A percentile compares a stretch with the other conserved stretches of the same genome.
Conservation (phyloP, 2,113 vertebrate genomes). For the Leptobrachium leishanense region DNA sequence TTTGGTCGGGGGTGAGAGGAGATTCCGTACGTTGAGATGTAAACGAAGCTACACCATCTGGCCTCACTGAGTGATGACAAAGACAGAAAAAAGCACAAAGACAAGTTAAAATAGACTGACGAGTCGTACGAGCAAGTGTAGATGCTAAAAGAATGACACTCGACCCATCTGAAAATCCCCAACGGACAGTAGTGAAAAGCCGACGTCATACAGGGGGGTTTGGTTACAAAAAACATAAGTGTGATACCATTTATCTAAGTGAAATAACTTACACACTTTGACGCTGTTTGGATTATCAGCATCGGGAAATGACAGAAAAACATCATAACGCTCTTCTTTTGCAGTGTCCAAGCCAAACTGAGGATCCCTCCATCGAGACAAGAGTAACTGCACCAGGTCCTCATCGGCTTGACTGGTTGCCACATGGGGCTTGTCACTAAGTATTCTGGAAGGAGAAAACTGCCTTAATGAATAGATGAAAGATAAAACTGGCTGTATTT, state of each 20-base stretch:
- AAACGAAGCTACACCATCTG: conserved; percentile 43
- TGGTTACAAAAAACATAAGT: background rate
- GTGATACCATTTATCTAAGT: background rate
- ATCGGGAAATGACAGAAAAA: conserved; percentile 81
- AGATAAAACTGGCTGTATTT: too few relatives aligned
- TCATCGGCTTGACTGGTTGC: conserved; percentile 75
- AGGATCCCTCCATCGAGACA: conserved; percentile 73
- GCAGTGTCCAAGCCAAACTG: conserved; percentile 71
- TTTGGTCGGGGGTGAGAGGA: conserved; percentile 65
- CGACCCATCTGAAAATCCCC: too few relatives aligned
- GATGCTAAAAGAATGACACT: too few relatives aligned
- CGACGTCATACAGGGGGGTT: too few relatives aligned
- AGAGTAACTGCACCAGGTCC: conserved; percentile 70
- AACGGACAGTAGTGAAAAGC: too few relatives aligned
- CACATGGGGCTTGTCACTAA: conserved; percentile 78
- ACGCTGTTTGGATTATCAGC: conserved; percentile 70
- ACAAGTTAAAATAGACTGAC: background rate
- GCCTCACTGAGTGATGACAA: conserved; percentile 53
- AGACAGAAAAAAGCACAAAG: background rate
- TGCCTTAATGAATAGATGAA: too few relatives aligned
- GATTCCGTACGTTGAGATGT: conserved; percentile 65
- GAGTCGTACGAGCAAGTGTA: background rate
- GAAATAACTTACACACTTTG: conserved; percentile 67
- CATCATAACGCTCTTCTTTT: conserved; percentile 67
- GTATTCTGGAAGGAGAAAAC: conserved; percentile 54